Evolutionary conservation across 1,140 invertebrate genomes (phyloP).

Genomic region (Macrobrachium rosenbergii): DNA sequence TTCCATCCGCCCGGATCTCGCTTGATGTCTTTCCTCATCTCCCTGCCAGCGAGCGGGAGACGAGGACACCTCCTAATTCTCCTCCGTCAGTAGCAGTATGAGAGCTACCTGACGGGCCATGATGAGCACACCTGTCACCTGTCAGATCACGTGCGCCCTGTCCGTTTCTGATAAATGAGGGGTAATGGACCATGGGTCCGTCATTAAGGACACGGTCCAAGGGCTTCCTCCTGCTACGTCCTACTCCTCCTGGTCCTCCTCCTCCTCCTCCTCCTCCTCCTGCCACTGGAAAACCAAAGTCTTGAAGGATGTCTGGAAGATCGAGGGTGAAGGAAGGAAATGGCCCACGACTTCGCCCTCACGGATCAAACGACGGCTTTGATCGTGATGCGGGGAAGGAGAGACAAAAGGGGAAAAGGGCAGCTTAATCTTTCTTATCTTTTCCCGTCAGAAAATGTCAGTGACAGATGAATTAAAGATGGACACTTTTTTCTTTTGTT

Average conservation of each 20-base stretch:
- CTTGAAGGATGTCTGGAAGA: slow-evolving; percentile 5
- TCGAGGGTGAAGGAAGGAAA: slow-evolving; percentile 22
- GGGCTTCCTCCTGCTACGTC: too few relatives aligned
- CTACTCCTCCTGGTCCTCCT: background rate
- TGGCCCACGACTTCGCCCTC: too few relatives aligned
- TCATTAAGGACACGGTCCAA: slow-evolving; percentile 26
- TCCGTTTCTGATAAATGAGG: slow-evolving; percentile 37
- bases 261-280: background rate
- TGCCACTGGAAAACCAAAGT: background rate
- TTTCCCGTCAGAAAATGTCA: too few relatives aligned
- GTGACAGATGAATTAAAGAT: too few relatives aligned
- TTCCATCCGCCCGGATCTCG: background rate
- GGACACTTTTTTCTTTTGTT: too few relatives aligned
- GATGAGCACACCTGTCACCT: slow-evolving; percentile 34
- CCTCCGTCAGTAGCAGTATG: slow-evolving; percentile 7
- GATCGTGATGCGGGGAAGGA: too few relatives aligned
- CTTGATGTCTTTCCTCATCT: background rate
- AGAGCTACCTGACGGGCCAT: background rate
- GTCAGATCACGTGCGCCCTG: slow-evolving; percentile 29
- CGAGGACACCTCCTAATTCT: background rate
- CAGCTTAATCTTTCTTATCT: too few relatives aligned
- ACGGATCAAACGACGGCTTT: too few relatives aligned
- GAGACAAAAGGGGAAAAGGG: too few relatives aligned
- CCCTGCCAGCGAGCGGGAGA: background rate
- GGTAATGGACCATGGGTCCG: slow-evolving; percentile 34